phyloP scores from a whole-genome alignment of 2,113 vertebrate genomes.

The Pao palembangensis region DNA sequence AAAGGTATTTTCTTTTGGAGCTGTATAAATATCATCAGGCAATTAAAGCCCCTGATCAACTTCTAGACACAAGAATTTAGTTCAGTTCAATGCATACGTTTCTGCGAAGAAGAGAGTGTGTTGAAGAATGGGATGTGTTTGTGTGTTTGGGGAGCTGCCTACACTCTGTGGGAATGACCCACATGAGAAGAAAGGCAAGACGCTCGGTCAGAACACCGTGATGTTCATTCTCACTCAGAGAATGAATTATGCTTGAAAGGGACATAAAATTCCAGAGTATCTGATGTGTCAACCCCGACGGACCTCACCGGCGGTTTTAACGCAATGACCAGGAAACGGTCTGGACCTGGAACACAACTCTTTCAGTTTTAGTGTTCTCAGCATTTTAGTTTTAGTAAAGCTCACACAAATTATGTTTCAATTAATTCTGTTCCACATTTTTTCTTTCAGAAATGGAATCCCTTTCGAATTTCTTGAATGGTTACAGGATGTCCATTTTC shows the following conservation, averaged over 20 bases:
- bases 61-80: constrained; percentile 18
- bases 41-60: constrained; percentile 20
- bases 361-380: too few relatives aligned
- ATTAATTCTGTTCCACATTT: too few relatives aligned
- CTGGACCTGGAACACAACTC: neutral
- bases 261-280: neutral
- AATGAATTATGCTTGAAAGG: neutral
- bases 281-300: neutral
- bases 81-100: constrained; percentile 4
- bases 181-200: neutral
- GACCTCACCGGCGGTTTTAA: constrained; percentile 15
- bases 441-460: too few relatives aligned
- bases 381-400: too few relatives aligned
- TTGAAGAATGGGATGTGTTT: neutral
- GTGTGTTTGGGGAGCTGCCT: constrained; percentile 14
- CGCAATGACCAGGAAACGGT: neutral
- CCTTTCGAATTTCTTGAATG: too few relatives aligned
- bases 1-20: constrained; percentile 24
- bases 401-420: too few relatives aligned
- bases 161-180: constrained; percentile 1
- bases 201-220: neutral
- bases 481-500: too few relatives aligned
- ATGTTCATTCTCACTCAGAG: neutral
- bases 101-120: constrained; percentile 11
- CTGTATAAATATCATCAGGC: constrained; percentile 64